Base-by-base conservation (phyloP, 2,888 invertebrate species). In the Lacanobia wlatinum region DNA sequence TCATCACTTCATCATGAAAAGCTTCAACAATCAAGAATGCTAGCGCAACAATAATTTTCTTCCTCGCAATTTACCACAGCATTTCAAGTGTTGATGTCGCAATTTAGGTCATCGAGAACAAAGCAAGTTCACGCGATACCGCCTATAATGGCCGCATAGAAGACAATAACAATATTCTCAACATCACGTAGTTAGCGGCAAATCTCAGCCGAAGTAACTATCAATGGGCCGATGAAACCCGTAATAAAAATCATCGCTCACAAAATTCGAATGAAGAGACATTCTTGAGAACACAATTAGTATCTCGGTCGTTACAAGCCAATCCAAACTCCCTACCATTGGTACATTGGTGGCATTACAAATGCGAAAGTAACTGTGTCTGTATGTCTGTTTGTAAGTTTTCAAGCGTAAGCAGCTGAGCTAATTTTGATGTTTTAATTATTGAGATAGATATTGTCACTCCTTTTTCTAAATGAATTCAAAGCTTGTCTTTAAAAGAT, bases 271-370 rank as follows among this genome's bases (percentile, higher is more conserved):
- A 76, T 79, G 72, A 72, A 81, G 81, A 69, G 80, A 80, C 74
- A 80, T 78, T 80, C 77, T 78, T 52, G 70, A 78, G 80, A 78
- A 87, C 73, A 82, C 89, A 91, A 92, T 91, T 90, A 89, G 87
- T 88, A 85, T 80, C 86, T 90, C 88, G 91, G 86, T 90, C 88
- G 91, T 91, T 91, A 92, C 84, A 84, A 87, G 87, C 89, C 89
- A 87, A 91, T 40, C 21, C 7, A 59, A 40, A 21, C n/a, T 21
- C 21, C 14, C 14, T 40, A 59, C 14, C 8, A 23, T n/a, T n/a
- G n/a, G n/a, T n/a, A n/a, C n/a, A n/a, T n/a, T n/a, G n/a, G n/a
- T n/a, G n/a, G 6, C 12, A 52, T 52, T 52, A 21, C 12, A 52
- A 52, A 53, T 53, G 9, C 7, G 7, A 28, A 14, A 56, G 18